Base-by-base conservation (phyloP, 1,140 invertebrate genomes). In the Cydia fagiglandana region DNA sequence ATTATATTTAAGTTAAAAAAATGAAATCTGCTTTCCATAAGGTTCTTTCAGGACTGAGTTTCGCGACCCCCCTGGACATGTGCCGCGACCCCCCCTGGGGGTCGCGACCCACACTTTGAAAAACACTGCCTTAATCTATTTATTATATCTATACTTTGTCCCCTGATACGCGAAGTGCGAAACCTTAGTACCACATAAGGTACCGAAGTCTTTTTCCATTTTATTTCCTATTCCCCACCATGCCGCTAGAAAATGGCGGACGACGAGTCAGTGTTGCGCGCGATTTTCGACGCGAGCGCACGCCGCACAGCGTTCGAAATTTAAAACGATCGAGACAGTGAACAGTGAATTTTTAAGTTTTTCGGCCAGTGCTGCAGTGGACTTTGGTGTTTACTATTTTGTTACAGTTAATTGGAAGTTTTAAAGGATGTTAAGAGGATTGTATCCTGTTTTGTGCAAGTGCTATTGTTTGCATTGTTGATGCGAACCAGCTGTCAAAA, bases 381-480 rank as follows among this genome's bases (percentile, higher is more conserved):
- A 68, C 30, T 41, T 70, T 17, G 13, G 66, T 70, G 17, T 61
- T 61, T 7, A 17, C 2, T 70, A 70, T 70, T 68, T 68, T 20
- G n/a, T 70, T n/a, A 70, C 34, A 13, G n/a, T 70, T 41, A 20
- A 9, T 70, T 17, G 64, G 34, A 20, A 13, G 66, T 45, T 38
- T 41, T 38, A 41, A 38, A 10, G 34, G n/a, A n/a, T 15, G 6
- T 41, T 41, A 17, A 12, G 30, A 38, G 38, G 5, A 70, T 70
- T 34, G 66, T 70, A 38, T 41, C 34, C 28, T 70, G 66, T 41
- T 70, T 17, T 70, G 30, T 41, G 66, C 66, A 70, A 70, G 66
- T 70, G 66, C 66, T 70, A 70, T 70, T 70, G 66, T 70, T 70
- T 38, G 66, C 66, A 20, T 70, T 70, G 66, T 70, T 70, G 66